phyloP scores from a whole-genome alignment of 2,113 vertebrate genomes.

The Daboia siamensis region DNA sequence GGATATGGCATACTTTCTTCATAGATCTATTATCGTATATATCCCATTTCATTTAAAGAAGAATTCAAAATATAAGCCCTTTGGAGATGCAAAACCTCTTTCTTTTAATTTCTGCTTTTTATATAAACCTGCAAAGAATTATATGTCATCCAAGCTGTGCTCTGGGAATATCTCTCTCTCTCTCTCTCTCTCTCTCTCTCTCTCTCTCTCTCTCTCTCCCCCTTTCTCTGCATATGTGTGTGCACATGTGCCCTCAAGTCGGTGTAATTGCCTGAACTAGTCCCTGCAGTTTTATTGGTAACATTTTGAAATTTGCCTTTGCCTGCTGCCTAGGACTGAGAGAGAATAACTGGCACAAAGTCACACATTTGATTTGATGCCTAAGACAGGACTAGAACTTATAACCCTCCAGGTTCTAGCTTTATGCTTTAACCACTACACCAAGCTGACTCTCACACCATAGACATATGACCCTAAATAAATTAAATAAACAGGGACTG shows the following conservation, averaged over 20 bases:
- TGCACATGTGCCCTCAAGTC: not conserved
- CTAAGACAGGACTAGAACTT: not conserved
- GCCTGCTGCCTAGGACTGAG: not conserved
- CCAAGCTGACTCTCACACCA: not conserved
- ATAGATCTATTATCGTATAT: not conserved
- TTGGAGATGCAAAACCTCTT: not conserved
- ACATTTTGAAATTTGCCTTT: not conserved
- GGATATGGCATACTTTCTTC: not conserved
- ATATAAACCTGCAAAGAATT: not conserved
- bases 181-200: no score
- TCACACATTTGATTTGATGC: not conserved
- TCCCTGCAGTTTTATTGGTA: not conserved
- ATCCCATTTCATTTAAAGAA: not conserved
- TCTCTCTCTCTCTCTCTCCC: no score
- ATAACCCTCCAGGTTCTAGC: not conserved
- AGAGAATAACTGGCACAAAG: not conserved
- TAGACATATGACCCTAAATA: not conserved
- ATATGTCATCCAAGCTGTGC: not conserved
- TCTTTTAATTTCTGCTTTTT: not conserved
- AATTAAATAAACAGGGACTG: not conserved
- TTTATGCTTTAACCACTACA: not conserved
- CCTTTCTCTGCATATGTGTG: no score
- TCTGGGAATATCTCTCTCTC: not conserved
- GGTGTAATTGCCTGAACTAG: not conserved
- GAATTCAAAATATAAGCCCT: not conserved